Conservation (phyloP, 1,140 invertebrate species). For the Yoshiicerus persimilis region DNA sequence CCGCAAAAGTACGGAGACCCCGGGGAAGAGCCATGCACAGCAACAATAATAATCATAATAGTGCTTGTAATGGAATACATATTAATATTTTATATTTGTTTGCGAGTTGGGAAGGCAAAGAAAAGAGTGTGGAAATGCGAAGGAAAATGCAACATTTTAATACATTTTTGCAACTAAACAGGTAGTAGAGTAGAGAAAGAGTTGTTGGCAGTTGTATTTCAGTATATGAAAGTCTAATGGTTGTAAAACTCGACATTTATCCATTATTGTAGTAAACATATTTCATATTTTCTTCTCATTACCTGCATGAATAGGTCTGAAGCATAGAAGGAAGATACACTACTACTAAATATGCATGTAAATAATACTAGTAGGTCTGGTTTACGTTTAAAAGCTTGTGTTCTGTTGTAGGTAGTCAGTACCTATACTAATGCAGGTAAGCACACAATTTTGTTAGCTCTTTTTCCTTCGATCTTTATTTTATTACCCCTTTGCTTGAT, state of each 20-base stretch:
- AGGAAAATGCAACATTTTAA: background rate
- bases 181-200: background rate
- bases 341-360: background rate
- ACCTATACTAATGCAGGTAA: too few relatives aligned
- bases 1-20: constrained; percentile 41
- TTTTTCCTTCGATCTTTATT: background rate
- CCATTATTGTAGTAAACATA: background rate
- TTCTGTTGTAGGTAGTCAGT: background rate
- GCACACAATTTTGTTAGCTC: background rate
- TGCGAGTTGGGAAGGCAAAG: background rate
- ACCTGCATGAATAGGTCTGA: background rate
- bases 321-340: background rate
- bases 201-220: background rate
- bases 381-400: background rate
- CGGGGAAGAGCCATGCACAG: background rate
- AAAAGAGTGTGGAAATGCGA: background rate
- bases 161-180: background rate
- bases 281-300: background rate
- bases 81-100: background rate
- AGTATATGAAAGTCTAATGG: background rate
- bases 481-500: background rate
- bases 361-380: background rate
- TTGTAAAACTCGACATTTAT: background rate
- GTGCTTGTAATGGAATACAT: background rate
- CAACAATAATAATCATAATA: background rate